Evolutionary conservation across 2,888 invertebrate genomes (phyloP), one percentile per base, ranked within the genome.

Genomic region (Caenorhabditis virilis): DNA sequence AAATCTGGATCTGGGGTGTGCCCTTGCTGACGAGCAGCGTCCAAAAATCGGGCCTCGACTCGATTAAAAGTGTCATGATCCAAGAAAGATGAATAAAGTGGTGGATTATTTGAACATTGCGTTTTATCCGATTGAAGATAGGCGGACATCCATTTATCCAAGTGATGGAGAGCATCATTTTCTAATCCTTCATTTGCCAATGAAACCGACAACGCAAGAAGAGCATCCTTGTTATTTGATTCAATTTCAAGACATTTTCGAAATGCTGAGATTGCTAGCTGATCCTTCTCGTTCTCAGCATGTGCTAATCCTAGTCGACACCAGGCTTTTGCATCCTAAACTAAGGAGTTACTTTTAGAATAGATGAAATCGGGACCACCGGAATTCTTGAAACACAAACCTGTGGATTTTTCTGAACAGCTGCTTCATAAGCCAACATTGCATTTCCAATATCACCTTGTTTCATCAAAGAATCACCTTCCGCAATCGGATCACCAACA

Each of bases 211-310:
- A 97, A 86, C 0, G 92, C 89, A 89, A 95, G 91, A 53, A 94
- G n/a, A 36, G 63, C 70, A 58, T 80, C 76, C 53, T 69, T 52
- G 55, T 78, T 78, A 15, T 42, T 45, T 6, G 79, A 69, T 18
- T 79, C 72, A 47, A 83, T 67, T 30, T 77, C 62, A n/a, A 82
- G 53, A 45, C 77, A 85, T 84, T 89, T 90, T 82, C 90, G 91
- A 27, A 97, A 86, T 0, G 97, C 97, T 43, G 91, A 89, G 78
- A 98, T 97, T 11, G 94, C 94, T 74, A 89, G 87, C 2, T 91
- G 91, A 85, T 98, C 97, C 86, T 89, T 94, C 86, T 99, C 98
- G 86, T 98, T 98, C 87, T 97, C 94, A 36, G 97, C 93, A 85
- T 95, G 95, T 27, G 93, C 91, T 50, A 90, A 53, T n/a, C 83